Evolutionary conservation across 1,140 invertebrate genomes (phyloP).

Genomic region (Adelges cooleyi): DNA sequence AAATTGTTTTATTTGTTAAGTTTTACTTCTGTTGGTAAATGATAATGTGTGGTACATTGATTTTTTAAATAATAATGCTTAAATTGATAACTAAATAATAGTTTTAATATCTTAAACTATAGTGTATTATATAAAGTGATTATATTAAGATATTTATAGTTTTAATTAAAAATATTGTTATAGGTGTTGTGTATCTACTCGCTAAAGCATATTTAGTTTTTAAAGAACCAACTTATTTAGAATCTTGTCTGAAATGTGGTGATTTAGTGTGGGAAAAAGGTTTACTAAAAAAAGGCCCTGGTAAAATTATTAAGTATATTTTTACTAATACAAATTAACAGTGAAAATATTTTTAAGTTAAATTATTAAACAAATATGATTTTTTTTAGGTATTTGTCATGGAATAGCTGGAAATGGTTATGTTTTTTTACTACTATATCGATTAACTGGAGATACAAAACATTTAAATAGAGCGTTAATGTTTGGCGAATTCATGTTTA

Average conservation of each 20-base stretch:
- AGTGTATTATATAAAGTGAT: too few species aligned
- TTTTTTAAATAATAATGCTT: too few species aligned
- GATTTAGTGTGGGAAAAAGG: conserved; percentile 71
- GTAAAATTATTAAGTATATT: conserved; percentile 32
- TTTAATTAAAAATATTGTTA: too few species aligned
- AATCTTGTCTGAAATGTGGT: conserved; percentile 53
- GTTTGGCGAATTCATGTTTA: conserved; percentile 66
- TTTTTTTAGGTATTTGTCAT: conserved; percentile 57
- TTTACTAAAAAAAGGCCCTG: conserved; percentile 65
- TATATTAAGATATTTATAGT: too few species aligned
- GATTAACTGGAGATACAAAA: conserved; percentile 57
- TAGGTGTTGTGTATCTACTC: conserved; percentile 64
- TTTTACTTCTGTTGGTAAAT: too few species aligned
- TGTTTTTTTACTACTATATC: conserved; percentile 66
- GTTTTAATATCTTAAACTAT: too few species aligned
- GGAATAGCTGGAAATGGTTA: conserved; percentile 77
- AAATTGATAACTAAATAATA: too few species aligned
- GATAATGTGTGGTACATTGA: too few species aligned
- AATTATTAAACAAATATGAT: not conserved
- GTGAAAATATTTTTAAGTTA: not conserved
- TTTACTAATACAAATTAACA: not conserved
- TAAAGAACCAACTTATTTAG: conserved; percentile 60
- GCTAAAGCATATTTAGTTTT: conserved; percentile 66
- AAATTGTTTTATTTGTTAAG: not conserved
- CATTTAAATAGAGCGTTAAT: conserved; percentile 59